These are phyloP conservation scores for Echinops telfairi DNA, from an alignment of 2,113 vertebrate genomes.

Conservation along the genomic window DNA sequence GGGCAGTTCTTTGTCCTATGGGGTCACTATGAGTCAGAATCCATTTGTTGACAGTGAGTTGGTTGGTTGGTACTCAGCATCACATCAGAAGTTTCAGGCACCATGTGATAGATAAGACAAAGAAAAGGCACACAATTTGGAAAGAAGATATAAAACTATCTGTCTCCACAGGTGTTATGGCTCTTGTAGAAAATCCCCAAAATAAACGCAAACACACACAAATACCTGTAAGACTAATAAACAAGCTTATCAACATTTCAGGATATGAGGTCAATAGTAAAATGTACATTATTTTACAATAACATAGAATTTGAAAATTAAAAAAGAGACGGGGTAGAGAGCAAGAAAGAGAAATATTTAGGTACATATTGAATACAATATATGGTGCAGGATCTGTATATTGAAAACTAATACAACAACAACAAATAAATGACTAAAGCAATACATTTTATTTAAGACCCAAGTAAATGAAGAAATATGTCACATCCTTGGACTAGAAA, in stretches of 20 bases:
- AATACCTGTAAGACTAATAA: background rate
- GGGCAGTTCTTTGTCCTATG: too few species aligned
- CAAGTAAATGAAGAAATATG: background rate
- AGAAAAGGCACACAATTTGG: background rate
- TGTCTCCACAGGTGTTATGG: background rate
- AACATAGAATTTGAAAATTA: background rate
- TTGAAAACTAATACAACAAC: background rate
- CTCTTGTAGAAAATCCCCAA: background rate
- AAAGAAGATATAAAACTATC: background rate
- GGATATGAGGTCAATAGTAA: background rate
- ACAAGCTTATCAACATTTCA: background rate
- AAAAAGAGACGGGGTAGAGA: background rate
- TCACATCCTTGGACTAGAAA: background rate
- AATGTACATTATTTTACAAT: background rate
- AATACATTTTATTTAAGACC: background rate
- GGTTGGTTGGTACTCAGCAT: background rate
- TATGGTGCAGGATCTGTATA: background rate
- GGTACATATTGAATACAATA: background rate
- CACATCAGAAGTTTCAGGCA: background rate
- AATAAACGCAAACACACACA: background rate
- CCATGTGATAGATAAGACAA: background rate
- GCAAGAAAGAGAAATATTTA: background rate
- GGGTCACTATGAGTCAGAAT: too few species aligned
- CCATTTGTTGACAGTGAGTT: too few species aligned
- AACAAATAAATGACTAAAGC: background rate